Percentiles rank a stretch among this genome's conserved stretches.
Conservation (phyloP, 2,797 vertebrate genomes). For the Erethizon dorsatum region DNA sequence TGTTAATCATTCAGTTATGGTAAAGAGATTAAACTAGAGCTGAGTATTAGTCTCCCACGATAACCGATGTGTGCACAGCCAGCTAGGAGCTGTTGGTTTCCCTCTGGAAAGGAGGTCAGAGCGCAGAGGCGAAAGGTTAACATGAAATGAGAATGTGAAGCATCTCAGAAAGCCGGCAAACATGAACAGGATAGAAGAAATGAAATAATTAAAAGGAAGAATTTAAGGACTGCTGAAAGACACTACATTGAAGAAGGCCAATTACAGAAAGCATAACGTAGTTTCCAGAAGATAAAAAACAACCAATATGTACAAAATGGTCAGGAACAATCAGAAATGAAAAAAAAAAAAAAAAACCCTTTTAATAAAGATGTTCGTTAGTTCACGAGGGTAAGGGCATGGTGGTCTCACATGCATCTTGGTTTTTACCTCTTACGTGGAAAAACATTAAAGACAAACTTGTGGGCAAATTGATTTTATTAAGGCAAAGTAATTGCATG, state of each 20-base stretch:
- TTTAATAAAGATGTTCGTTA: background rate
- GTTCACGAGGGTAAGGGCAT: background rate
- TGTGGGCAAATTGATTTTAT: background rate
- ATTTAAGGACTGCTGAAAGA: background rate
- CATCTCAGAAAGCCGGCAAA: background rate
- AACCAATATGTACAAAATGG: background rate
- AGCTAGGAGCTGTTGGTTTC: background rate
- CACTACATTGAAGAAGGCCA: background rate
- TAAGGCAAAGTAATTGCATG: background rate
- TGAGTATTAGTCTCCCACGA: background rate
- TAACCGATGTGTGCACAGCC: background rate
- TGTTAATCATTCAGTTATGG: constrained; percentile 29
- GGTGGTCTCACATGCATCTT: background rate
- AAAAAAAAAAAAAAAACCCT: background rate
- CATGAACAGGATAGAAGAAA: background rate
- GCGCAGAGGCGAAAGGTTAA: background rate
- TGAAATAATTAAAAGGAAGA: background rate
- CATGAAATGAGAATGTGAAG: background rate
- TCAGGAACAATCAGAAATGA: background rate
- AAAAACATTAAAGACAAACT: background rate
- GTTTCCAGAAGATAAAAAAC: background rate
- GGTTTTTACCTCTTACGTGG: background rate
- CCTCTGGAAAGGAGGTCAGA: background rate
- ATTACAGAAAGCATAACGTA: background rate
- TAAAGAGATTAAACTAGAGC: background rate